Evolutionary conservation across 1,140 invertebrate species (phyloP).

Genomic region (Lordiphosa stackelbergi): DNA sequence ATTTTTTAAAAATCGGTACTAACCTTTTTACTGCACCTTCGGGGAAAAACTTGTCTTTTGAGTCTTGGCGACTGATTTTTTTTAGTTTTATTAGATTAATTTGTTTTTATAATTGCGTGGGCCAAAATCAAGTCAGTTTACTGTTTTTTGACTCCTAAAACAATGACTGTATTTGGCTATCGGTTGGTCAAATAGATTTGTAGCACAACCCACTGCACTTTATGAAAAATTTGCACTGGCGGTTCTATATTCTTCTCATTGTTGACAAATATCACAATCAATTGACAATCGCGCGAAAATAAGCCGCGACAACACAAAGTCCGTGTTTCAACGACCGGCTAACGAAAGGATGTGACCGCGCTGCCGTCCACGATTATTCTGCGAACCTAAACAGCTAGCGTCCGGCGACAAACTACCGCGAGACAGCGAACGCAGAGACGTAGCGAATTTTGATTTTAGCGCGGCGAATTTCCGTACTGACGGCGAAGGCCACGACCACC

Average conservation of each 20-base stretch:
- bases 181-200: background rate
- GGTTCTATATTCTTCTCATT: conserved; percentile 8
- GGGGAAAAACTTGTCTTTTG: conserved; percentile 19
- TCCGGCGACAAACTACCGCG: conserved; percentile 74
- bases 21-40: conserved; percentile 36
- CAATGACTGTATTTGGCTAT: too few species aligned
- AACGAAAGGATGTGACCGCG: conserved; percentile 68
- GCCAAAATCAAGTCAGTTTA: too few species aligned
- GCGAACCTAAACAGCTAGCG: conserved; percentile 70
- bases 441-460: conserved; percentile 76
- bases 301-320: conserved; percentile 34
- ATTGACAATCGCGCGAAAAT: conserved; percentile 24
- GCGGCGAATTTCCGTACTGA: conserved; percentile 70
- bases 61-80: too few species aligned
- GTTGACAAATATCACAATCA: conserved; percentile 24
- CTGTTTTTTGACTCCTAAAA: too few species aligned
- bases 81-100: too few species aligned
- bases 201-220: background rate
- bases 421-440: conserved; percentile 50
- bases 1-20: conserved; percentile 11
- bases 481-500: conserved; percentile 20
- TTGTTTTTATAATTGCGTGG: too few species aligned
- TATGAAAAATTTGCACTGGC: background rate
- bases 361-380: conserved; percentile 55
- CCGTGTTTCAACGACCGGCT: conserved; percentile 60